phyloP scores from a whole-genome alignment of 2,888 invertebrate species.

The Melanchra persicariae region DNA sequence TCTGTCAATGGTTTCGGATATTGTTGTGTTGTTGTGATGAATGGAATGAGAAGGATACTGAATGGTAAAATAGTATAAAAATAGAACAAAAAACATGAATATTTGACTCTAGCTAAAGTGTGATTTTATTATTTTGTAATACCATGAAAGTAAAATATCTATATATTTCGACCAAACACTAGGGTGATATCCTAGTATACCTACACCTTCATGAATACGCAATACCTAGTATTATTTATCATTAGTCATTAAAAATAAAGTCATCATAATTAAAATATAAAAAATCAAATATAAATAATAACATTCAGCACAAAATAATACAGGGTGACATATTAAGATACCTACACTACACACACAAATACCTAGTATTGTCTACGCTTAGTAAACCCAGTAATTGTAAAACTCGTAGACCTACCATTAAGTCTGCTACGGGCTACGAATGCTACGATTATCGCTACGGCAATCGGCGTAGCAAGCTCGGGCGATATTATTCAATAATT shows the following conservation, averaged over 20 bases:
- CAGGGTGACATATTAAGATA: neutral
- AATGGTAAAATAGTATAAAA: neutral
- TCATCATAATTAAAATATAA: neutral
- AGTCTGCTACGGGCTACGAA: conserved; percentile 53
- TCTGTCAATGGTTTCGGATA: conserved; percentile 30
- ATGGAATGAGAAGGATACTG: conserved; percentile 10
- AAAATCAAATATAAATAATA: neutral
- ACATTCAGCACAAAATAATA: neutral
- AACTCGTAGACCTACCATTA: conserved; percentile 45
- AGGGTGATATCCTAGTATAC: neutral
- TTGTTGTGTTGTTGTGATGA: conserved; percentile 34
- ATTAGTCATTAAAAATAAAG: neutral
- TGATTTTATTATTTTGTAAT: neutral
- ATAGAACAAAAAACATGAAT: neutral
- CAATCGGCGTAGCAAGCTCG: conserved; percentile 52
- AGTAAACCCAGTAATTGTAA: conserved; percentile 40
- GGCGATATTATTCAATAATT: conserved; percentile 60
- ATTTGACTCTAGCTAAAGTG: neutral
- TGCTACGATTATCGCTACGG: conserved; percentile 60
- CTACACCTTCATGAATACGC: neutral
- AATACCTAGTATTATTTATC: neutral
- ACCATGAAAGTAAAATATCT: too few species aligned
- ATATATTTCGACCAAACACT: neutral
- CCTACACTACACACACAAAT: conserved; percentile 11
- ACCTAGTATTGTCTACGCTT: conserved; percentile 33